Evolutionary conservation across 2,888 invertebrate genomes (phyloP), one percentile per base, ranked within the genome.

Genomic region (Lasioglossum pauxillum): DNA sequence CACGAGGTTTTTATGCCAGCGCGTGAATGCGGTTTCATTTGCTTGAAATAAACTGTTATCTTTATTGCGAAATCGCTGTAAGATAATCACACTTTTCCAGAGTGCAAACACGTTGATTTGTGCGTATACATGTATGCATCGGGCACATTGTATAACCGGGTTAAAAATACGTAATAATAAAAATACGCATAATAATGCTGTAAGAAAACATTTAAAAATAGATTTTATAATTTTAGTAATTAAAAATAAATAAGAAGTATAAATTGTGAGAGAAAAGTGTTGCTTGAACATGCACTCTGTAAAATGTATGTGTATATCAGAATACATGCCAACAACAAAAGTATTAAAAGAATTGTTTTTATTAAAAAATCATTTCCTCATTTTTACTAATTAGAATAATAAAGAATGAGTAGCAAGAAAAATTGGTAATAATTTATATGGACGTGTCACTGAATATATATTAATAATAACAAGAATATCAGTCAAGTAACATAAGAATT

Each of bases 11-110:
- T 31, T 64, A 64, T 35, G 64, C 16, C 31, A 8, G 8, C 64
- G 3, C 64, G 64, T 16, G 31, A 64, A 35, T 8, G 31, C 64
- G 8, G 64, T 64, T 64, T 16, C 19, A 64, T 64, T 64, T 64
- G 27, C 64, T 64, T 64, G 64, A 31, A 31, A 31, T 31, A 64
- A 64, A 64, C 64, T 35, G 64, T 31, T 64, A 64, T 64, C 64
- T 64, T 64, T 31, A 64, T 64, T 64, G 64, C 64, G 14, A 35
- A 19, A 75, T 23, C 57, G 75, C 38, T n/a, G n/a, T 31, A 38
- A 64, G 64, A 64, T 64, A 64, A 64, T 64, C 64, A 67, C 64
- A 35, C 19, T 64, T 64, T 35, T 19, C 1, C 16, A 16, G 64
- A 64, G 64, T 35, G 16, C 64, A 35, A 35, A 31, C 31, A 31